Conservation (phyloP, 1,140 invertebrate species). For the Drosophila funebris region DNA sequence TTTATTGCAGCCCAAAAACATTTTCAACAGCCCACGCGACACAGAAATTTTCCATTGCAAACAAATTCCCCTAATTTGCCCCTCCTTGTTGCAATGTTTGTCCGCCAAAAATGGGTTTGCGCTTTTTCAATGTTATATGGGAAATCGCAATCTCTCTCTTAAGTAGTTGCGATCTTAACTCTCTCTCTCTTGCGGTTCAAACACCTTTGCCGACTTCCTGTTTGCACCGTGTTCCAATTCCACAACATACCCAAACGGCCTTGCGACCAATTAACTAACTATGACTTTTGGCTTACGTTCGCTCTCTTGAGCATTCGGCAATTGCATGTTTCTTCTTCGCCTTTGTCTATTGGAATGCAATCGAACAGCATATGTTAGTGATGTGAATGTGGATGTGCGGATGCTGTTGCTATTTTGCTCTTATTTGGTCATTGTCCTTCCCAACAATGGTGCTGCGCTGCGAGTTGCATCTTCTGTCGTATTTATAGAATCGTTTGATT, state of each 20-base stretch:
- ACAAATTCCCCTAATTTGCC: background rate
- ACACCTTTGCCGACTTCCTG: constrained; percentile 46
- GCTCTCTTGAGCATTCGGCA: constrained; percentile 17
- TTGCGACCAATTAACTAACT: constrained; percentile 52
- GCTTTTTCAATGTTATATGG: too few relatives aligned
- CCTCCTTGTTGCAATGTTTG: background rate
- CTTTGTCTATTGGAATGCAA: constrained; percentile 40
- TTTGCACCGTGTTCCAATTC: constrained; percentile 50
- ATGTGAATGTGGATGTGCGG: constrained; percentile 6
- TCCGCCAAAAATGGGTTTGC: constrained; percentile 1
- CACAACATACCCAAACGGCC: constrained; percentile 55
- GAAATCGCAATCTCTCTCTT: background rate
- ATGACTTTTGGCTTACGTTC: constrained; percentile 14
- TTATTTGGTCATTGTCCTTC: constrained; percentile 65
- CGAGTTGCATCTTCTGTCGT: constrained; percentile 40
- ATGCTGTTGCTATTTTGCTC: constrained; percentile 44
- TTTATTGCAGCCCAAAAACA: constrained; percentile 34
- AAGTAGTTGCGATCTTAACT: background rate
- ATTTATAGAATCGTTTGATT: constrained; percentile 59
- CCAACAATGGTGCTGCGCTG: constrained; percentile 13
- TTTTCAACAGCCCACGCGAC: constrained; percentile 22
- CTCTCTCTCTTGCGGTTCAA: constrained; percentile 27
- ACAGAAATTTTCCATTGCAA: constrained; percentile 22
- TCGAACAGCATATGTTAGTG: constrained; percentile 28
- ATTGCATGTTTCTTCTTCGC: constrained; percentile 20